Base-by-base conservation (phyloP, 2,797 vertebrate species). In the Leuciscus waleckii region DNA sequence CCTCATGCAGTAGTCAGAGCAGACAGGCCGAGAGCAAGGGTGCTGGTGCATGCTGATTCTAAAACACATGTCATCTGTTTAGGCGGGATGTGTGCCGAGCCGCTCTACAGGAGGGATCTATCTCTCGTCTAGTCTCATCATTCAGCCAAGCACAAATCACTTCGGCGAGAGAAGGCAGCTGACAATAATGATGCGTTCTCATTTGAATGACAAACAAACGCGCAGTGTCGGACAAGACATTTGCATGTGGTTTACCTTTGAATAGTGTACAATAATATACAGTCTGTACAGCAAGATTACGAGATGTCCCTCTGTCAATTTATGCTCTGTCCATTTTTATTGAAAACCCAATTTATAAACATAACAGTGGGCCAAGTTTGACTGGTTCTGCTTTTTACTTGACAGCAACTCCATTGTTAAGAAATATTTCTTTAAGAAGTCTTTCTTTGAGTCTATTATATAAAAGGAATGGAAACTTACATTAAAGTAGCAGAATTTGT, bases 1-100 rank as follows among this genome's bases (percentile, higher is more conserved):
- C 75, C 54, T 87, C 26, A 81, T 79, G 49, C 79, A 86, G 85
- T 74, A 54, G 76, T 63, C 67, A 83, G 82, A 86, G 83, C 43
- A 75, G 76, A 51, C 83, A 83, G 81, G 80, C 56, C 69, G 68
- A 84, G 85, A 69, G 81, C 74, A 81, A 69, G 84, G 85, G 79
- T 88, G 82, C 83, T 85, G 76, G 63, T 79, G 91, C 87, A 89
- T 91, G 86, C 87, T 89, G 91, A 89, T 89, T 89, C 80, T 85
- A 86, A 89, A 86, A 86, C 80, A 81, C 81, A 82, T 83, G 81
- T 88, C 87, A 87, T 86, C 86, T 87, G 87, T 63, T 83, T 79
- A 71, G 77, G 63, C 58, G 39, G 75, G 68, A 70, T 83, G 41
- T 87, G 87, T 70, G 87, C 84, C 39, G 63, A 82, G 86, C 71